Conservation (phyloP, 2,113 vertebrate genomes). For the Campylorhamphus procurvoides region DNA sequence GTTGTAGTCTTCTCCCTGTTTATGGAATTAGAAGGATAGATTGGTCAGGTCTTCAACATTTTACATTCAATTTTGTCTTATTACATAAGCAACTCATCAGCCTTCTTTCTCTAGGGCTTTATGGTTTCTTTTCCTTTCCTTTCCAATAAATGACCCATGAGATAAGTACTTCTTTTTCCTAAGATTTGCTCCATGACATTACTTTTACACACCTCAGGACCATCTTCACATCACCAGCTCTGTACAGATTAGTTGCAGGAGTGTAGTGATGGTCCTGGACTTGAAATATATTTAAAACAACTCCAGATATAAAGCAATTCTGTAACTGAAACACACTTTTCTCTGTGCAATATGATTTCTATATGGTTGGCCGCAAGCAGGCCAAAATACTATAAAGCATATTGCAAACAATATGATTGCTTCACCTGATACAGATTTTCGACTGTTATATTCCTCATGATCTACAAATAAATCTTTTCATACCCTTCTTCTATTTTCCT, state of each 20-base stretch:
- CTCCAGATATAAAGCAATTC: background rate
- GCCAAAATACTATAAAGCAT: background rate
- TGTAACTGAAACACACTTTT: fast-evolving
- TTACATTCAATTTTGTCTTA: background rate
- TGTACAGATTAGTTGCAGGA: background rate
- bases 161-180: background rate
- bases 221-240: background rate
- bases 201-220: background rate
- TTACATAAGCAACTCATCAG: background rate
- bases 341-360: background rate
- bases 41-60: background rate
- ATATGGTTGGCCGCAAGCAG: background rate
- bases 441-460: background rate
- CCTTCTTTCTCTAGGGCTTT: background rate
- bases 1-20: background rate
- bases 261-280: background rate
- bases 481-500: background rate
- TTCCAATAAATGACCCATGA: background rate
- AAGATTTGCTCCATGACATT: background rate
- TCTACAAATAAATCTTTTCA: background rate
- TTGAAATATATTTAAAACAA: background rate
- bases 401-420: background rate
- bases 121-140: background rate
- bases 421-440: background rate
- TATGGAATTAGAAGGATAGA: background rate